A percentile compares a stretch with the other conserved stretches of the same genome.
Evolutionary conservation across 2,797 vertebrate genomes (phyloP).

Genomic region (Cirrhinus molitorella): DNA sequence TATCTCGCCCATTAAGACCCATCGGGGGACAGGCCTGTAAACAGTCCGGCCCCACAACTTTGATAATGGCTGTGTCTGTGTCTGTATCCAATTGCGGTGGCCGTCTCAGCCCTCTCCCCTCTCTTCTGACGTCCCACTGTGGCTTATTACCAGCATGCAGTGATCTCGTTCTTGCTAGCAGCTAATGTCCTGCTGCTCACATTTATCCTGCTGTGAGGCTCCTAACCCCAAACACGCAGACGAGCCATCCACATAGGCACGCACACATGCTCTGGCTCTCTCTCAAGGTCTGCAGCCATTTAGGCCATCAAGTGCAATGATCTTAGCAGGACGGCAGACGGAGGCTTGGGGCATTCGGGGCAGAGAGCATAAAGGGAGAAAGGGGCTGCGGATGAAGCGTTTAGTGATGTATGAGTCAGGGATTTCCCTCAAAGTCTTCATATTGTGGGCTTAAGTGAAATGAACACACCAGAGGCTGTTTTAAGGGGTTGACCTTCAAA

Average conservation of each 20-base stretch:
- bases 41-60: slow-evolving; percentile 44
- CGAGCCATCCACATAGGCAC: slow-evolving; percentile 6
- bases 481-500: not conserved
- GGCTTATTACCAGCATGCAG: slow-evolving; percentile 71
- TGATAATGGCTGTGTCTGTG: slow-evolving; percentile 64
- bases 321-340: slow-evolving; percentile 28
- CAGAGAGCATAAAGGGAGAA: slow-evolving; percentile 11
- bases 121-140: slow-evolving; percentile 66
- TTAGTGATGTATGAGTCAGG: slow-evolving; percentile 19
- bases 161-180: slow-evolving; percentile 26
- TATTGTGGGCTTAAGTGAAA: slow-evolving; percentile 1
- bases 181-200: slow-evolving; percentile 58
- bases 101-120: slow-evolving; percentile 64
- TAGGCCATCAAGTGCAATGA: slow-evolving; percentile 42
- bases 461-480: slow-evolving; percentile 4
- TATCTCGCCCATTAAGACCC: slow-evolving; percentile 43
- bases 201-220: slow-evolving; percentile 55
- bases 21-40: slow-evolving; percentile 29
- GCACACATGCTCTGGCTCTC: slow-evolving; percentile 32
- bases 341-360: slow-evolving; percentile 5
- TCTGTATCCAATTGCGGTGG: slow-evolving; percentile 55
- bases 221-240: slow-evolving; percentile 35
- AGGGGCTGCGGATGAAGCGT: not conserved
- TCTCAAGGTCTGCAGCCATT: slow-evolving; percentile 19
- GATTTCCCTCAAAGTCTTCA: slow-evolving; percentile 6